Base-by-base conservation (phyloP, 2,797 vertebrate genomes). In the Notolepis coatsorum region DNA sequence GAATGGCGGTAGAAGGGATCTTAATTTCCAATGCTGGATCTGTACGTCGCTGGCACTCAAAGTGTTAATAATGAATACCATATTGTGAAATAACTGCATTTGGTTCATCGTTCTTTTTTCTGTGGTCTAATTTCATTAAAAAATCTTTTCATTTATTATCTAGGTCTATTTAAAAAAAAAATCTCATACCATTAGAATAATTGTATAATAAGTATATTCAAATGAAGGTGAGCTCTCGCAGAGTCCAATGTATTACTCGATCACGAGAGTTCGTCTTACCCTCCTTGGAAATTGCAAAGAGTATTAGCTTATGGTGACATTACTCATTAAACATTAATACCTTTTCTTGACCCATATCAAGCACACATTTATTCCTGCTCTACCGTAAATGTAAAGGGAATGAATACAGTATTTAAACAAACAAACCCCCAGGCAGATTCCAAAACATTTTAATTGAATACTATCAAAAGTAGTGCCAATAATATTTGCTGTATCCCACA, bases 391-490 rank as follows among this genome's bases (percentile, higher is more conserved):
- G 48, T 50, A 49, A 35, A 62, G 56, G 18, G 4, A 10, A 42
- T 30, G 30, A 17, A 30, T 45, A 24, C 23, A 17, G 38, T 41
- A n/a, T n/a, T n/a, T n/a, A n/a, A n/a, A n/a, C n/a, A n/a, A n/a
- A n/a, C n/a, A n/a, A n/a, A n/a, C n/a, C 71, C 70, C 71, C 55
- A 12, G 76, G 59, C 71, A 47, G 25, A 70, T 65, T 73, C 65
- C 0, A 65, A 64, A 60, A 75, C 58, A 31, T n/a, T 48, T 70
- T 68, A 77, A 82, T 79, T 83, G 68, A 85, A 81, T 38, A 58
- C 47, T 80, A 80, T 87, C 70, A 85, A 77, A 85, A 70, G 69
- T 63, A 51, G 60, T 72, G 77, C 79, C 82, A 76, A 71, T 84
- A 82, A 50, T 42, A 15, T 51, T 83, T 66, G 63, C 39, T 71